A percentile compares a stretch with the other conserved stretches of the same genome.
These are phyloP conservation scores for Rhincodon typus DNA, from an alignment of 2,797 vertebrate genomes.

Conservation along the genomic window DNA sequence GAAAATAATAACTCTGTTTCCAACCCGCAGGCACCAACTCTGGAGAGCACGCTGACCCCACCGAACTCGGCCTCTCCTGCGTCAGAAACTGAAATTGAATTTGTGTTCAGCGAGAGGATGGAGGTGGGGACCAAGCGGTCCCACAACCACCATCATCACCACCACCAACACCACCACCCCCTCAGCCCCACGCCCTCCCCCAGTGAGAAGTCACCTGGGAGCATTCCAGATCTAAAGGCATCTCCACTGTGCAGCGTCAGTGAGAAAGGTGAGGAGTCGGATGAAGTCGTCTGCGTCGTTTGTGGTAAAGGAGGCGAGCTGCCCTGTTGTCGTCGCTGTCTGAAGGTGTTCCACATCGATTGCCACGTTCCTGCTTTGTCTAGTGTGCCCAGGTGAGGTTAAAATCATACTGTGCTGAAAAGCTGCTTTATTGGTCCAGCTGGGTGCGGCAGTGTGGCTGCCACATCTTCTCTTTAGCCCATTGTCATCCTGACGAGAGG, in stretches of 20 bases:
- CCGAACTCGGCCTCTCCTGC: slow-evolving; percentile 21
- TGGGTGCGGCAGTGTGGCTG: not conserved
- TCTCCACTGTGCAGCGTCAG: not conserved
- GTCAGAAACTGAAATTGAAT: slow-evolving; percentile 15
- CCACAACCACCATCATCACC: slow-evolving; percentile 7
- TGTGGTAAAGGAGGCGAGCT: slow-evolving; percentile 6
- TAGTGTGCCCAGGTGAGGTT: not conserved
- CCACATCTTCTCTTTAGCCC: not conserved
- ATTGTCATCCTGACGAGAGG: not conserved
- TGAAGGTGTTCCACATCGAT: not conserved
- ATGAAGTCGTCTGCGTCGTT: not conserved
- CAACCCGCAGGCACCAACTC: slow-evolving; percentile 7
- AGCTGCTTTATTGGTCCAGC: not conserved
- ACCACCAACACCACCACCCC: not conserved
- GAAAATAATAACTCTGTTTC: not conserved
- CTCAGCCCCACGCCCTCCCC: slow-evolving; percentile 26
- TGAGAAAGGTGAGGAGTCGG: not conserved
- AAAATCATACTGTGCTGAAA: not conserved
- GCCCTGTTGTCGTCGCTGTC: not conserved
- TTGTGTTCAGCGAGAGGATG: not conserved
- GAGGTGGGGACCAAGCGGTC: not conserved
- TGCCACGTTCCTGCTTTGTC: not conserved
- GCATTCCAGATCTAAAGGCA: slow-evolving; percentile 7
- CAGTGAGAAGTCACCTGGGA: slow-evolving; percentile 24
- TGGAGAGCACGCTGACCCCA: slow-evolving; percentile 19